Conservation (phyloP, 2,113 vertebrate species). For the Bos javanicus region DNA sequence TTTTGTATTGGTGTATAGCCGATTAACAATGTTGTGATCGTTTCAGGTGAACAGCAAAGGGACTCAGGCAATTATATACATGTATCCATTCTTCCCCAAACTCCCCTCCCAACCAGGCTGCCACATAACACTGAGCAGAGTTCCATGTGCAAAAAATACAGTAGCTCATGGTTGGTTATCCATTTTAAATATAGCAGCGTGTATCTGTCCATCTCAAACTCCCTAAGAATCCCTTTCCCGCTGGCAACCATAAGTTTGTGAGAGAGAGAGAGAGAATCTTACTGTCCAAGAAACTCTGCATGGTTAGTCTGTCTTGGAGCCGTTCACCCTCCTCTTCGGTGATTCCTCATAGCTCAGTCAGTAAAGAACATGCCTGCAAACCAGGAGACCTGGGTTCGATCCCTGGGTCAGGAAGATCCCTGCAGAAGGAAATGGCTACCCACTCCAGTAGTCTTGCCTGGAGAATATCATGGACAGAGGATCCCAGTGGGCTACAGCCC, state of each 20-base stretch:
- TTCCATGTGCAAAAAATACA: neutral
- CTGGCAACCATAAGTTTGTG: neutral
- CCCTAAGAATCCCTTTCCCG: neutral
- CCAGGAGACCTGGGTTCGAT: neutral
- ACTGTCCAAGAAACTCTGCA: neutral
- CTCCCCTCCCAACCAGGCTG: neutral
- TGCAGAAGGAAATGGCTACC: neutral
- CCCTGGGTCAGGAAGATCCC: neutral
- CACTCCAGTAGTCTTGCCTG: neutral
- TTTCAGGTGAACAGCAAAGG: neutral
- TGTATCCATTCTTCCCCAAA: neutral
- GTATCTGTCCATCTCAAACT: neutral
- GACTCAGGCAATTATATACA: neutral
- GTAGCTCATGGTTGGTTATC: neutral
- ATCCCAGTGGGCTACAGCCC: rapidly evolving
- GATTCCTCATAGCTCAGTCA: neutral
- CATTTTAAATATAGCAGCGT: neutral
- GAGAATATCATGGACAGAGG: neutral
- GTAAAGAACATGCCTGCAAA: neutral
- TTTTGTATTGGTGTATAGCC: neutral
- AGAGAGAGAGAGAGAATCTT: neutral
- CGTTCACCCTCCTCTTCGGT: rapidly evolving
- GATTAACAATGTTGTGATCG: neutral
- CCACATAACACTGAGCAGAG: neutral
- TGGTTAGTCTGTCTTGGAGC: neutral